Evolutionary conservation across 2,888 invertebrate species (phyloP), one percentile per base, ranked within the genome.

Genomic region (Nesidiocoris tenuis): DNA sequence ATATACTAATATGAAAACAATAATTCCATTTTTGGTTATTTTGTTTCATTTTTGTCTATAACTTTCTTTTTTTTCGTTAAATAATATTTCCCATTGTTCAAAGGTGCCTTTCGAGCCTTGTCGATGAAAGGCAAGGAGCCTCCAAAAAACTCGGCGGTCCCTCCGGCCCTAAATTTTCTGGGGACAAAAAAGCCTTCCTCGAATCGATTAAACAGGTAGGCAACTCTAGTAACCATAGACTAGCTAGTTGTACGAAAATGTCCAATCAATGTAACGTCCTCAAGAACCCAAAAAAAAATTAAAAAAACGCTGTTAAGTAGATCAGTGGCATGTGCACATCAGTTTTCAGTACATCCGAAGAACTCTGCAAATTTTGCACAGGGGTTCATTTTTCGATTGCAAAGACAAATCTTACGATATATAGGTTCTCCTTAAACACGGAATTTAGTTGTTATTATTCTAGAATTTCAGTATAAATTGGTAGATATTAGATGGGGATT

Each of bases 21-120:
- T 18, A 18, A 12, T 18, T n/a, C 3, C n/a, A n/a, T n/a, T n/a
- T n/a, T n/a, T n/a, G n/a, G n/a, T n/a, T 22, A 23, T 17, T 24
- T 12, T 1, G 9, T 59, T 59, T 17, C 12, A 59, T 16, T 18
- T 59, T 17, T n/a, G 1, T 7, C 21, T 21, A 61, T 61, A 61
- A 16, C 61, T 12, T n/a, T 7, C 61, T 18, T 17, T 1, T 1
- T 1, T 56, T 56, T 19, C 21, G 17, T 59, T 59, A 7, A 59
- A 59, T 19, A 17, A 18, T 1, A 7, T 3, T 17, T 17, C 1
- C 1, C 61, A 18, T 19, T 12, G 7, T 61, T 17, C 19, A 12
- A 17, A 89, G 99, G 55, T 98, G 96, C 82, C 87, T 99, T 3
- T 98, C 98, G 0, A 91, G 98, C 0, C 85, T 99, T 68, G 96